Base-by-base conservation (phyloP, 2,113 vertebrate species). In the Actenoides hombroni region DNA sequence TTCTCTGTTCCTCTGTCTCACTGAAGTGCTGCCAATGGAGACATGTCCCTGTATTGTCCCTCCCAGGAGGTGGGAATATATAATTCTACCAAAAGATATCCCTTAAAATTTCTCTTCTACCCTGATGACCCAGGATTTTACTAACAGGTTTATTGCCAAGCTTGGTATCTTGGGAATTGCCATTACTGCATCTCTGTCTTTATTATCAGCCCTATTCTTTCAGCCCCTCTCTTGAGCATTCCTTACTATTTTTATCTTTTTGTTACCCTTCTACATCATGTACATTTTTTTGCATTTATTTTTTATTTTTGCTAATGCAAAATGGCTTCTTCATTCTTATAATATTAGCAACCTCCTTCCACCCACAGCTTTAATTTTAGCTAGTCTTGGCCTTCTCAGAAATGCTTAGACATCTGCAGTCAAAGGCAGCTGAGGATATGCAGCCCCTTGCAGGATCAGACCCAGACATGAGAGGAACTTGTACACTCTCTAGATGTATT, bases 401-500 rank as follows among this genome's bases (percentile, higher is more conserved):
- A 90, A 61, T 51, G 39, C 78, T 83, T 61, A 78, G 57, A 74
- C 37, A 70, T 64, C 64, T 39, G 78, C 42, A 88, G 40, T 84
- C 82, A 95, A 73, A 90, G 73, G 73, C 68, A 91, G 75, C 73
- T 86, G 57, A 94, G 87, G 67, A 79, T 64, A 42, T 71, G 42
- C 74, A 74, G 69, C 40, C 56, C 35, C 57, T 92, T 92, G 76
- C 71, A 96, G 90, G 81, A 90, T 94, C 83, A 96, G 57, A 76
- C 40, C 48, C 65, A 86, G 90, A 82, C 76, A 84, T 29, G 49
- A 94, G 83, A 94, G 92, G 79, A 96, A 92, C 85, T 91, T 84
- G 21, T 88, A 40, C 69, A 65, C 88, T 96, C 86, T 92, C 61
- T 73, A 91, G 91, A 87, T 82, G 64, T 92, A 94, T 91, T 96